Evolutionary conservation across 2,888 invertebrate species (phyloP).

Genomic region (Autographa pulchrina): DNA sequence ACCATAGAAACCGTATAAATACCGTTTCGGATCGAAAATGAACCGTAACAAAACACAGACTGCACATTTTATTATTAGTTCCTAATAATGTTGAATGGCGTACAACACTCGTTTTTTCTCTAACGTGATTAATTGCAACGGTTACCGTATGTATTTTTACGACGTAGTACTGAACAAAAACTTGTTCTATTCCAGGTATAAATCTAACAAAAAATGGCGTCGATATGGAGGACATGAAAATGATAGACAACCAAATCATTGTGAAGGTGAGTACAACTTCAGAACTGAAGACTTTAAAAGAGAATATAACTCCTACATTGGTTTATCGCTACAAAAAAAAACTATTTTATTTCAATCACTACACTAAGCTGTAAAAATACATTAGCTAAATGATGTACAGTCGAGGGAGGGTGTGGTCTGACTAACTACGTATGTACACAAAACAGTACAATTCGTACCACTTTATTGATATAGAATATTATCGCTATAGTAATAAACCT

Average conservation of each 20-base stretch:
- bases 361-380: background rate
- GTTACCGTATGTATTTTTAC: slow-evolving; percentile 8
- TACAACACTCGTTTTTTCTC: slow-evolving; percentile 17
- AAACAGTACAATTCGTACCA: background rate
- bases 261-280: slow-evolving; percentile 76
- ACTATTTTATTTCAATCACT: background rate
- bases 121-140: slow-evolving; percentile 32
- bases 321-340: no score
- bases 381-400: slow-evolving; percentile 1
- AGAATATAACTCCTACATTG: no score
- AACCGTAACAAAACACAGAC: slow-evolving; percentile 48
- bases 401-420: background rate
- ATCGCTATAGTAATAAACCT: background rate
- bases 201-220: slow-evolving; percentile 84
- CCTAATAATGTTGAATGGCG: slow-evolving; percentile 13
- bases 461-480: slow-evolving; percentile 8
- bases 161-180: slow-evolving; percentile 39
- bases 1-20: slow-evolving; percentile 34
- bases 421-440: background rate
- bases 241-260: slow-evolving; percentile 80
- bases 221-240: slow-evolving; percentile 78
- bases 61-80: slow-evolving; percentile 9
- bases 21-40: slow-evolving; percentile 42
- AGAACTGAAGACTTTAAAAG: background rate
- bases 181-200: slow-evolving; percentile 80